Evolutionary conservation across 2,888 invertebrate species (phyloP).

Genomic region (Drosophila subsilvestris): DNA sequence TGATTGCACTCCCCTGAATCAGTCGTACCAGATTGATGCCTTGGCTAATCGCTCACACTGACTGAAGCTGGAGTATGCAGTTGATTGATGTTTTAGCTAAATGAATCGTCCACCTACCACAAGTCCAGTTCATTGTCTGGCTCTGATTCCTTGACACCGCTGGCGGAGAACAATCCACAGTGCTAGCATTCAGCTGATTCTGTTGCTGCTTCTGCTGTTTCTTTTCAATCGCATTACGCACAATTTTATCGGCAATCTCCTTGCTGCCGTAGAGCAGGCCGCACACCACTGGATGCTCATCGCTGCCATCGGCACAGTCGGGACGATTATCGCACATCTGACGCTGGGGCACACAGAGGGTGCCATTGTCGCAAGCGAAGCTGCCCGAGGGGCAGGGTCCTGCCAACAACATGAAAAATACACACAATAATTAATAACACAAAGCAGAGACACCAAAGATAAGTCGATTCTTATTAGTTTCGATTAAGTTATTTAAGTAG

Average conservation of each 20-base stretch:
- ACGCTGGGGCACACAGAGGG: constrained; percentile 85
- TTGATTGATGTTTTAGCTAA: constrained; percentile 1
- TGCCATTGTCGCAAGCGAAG: constrained; percentile 85
- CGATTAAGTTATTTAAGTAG: not conserved
- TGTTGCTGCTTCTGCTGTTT: constrained; percentile 51
- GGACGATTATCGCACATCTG: constrained; percentile 85
- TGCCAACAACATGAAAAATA: constrained; percentile 55
- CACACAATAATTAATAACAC: constrained; percentile 43
- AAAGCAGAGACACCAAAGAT: constrained; percentile 22
- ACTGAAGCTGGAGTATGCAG: not conserved
- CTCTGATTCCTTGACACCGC: constrained; percentile 43
- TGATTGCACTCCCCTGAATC: too few relatives aligned
- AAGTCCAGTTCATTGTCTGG: constrained; percentile 35
- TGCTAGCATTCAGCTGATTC: constrained; percentile 49
- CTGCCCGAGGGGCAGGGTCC: constrained; percentile 86
- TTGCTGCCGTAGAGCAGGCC: constrained; percentile 83
- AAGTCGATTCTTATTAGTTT: not conserved
- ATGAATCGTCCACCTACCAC: constrained; percentile 50
- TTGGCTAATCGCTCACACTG: not conserved
- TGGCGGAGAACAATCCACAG: constrained; percentile 41
- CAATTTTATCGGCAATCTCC: constrained; percentile 81
- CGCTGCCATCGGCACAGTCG: constrained; percentile 85
- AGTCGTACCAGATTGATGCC: not conserved
- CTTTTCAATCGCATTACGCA: constrained; percentile 80
- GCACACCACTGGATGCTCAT: constrained; percentile 85